Evolutionary conservation across 1,140 invertebrate genomes (phyloP).

Genomic region (Panagrolaimus sp.): DNA sequence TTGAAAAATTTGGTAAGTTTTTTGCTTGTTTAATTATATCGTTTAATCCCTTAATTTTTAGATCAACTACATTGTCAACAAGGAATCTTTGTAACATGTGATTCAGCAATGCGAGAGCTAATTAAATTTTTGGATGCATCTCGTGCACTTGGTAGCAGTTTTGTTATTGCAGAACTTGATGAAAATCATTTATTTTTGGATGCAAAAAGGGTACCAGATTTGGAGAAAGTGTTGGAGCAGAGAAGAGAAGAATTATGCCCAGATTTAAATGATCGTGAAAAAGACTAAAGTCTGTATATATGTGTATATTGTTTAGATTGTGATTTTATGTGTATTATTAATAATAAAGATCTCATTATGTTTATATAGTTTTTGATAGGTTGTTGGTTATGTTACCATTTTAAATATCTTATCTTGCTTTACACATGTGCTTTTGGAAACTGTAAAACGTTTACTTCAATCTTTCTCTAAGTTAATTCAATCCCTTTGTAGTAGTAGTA

Average conservation of each 20-base stretch:
- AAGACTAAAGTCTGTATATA: too few species aligned
- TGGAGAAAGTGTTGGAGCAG: slow-evolving; percentile 10
- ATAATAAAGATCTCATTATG: too few species aligned
- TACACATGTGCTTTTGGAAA: too few species aligned
- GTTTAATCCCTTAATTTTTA: not conserved
- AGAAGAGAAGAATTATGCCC: not conserved
- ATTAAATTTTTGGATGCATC: not conserved
- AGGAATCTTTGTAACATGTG: slow-evolving; percentile 6
- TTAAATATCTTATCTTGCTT: too few species aligned
- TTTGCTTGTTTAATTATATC: not conserved
- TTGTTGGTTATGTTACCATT: too few species aligned
- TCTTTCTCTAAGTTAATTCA: too few species aligned
- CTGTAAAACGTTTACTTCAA: too few species aligned
- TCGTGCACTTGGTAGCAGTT: not conserved
- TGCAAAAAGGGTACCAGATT: not conserved
- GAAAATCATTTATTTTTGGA: not conserved
- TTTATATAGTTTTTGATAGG: too few species aligned
- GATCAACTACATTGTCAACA: slow-evolving; percentile 6
- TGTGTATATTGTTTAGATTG: not conserved
- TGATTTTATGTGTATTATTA: not conserved
- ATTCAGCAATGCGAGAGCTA: slow-evolving; percentile 8
- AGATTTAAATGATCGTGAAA: not conserved
- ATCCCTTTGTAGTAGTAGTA: not conserved
- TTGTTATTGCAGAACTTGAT: slow-evolving; percentile 2
- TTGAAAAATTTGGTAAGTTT: slow-evolving; percentile 5